These are phyloP conservation scores for Porites lutea DNA, from an alignment of 64 coral and sea anemone genomes.

Conservation along the genomic window DNA sequence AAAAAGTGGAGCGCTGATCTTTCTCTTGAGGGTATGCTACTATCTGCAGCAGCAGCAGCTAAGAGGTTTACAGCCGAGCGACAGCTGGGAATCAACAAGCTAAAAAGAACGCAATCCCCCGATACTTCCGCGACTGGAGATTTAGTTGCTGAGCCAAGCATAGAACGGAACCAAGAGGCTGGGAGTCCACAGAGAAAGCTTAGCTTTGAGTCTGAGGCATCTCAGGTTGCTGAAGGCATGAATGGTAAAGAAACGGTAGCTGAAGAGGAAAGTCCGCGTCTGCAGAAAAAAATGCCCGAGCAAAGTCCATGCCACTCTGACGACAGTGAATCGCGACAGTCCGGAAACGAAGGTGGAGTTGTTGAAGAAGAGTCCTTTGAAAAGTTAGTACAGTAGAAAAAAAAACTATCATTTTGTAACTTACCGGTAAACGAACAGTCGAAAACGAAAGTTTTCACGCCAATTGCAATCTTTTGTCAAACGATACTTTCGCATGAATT, in stretches of 20 bases:
- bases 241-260: neutral
- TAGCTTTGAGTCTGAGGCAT: neutral
- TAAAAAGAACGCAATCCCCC: neutral
- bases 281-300: neutral
- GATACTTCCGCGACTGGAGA: neutral
- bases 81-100: neutral
- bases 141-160: neutral
- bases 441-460: too few relatives aligned
- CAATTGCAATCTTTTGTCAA: too few relatives aligned
- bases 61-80: slow-evolving; percentile 64
- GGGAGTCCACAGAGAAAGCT: neutral
- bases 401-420: too few relatives aligned
- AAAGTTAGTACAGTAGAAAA: neutral
- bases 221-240: neutral
- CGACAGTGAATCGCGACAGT: slow-evolving; percentile 49
- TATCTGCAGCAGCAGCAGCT: slow-evolving; percentile 61
- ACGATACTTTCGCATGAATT: too few relatives aligned
- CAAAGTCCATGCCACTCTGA: slow-evolving; percentile 55
- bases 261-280: neutral
- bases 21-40: slow-evolving; percentile 48
- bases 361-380: slow-evolving; percentile 28
- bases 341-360: slow-evolving; percentile 20
- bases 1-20: slow-evolving; percentile 30
- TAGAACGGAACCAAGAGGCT: neutral
- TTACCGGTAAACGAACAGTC: too few relatives aligned